These are phyloP conservation scores for Aphelenchoides fujianensis DNA, from an alignment of 1,140 invertebrate species.

Conservation along the genomic window DNA sequence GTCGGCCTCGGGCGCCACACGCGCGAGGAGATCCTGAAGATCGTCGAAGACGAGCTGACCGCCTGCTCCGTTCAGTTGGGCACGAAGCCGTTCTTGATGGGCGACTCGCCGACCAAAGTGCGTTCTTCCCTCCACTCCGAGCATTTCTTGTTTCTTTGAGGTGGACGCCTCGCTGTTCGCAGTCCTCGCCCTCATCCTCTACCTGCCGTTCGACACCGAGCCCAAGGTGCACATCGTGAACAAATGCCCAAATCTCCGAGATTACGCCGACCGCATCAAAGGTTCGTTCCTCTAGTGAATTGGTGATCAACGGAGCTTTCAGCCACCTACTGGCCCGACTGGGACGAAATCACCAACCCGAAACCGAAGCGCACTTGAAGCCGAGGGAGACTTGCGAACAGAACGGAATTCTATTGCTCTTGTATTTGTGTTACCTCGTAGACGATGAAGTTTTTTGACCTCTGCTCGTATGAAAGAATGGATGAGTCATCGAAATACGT, in stretches of 20 bases:
- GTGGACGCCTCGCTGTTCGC: constrained; percentile 46
- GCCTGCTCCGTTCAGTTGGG: constrained; percentile 81
- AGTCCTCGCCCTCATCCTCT: constrained; percentile 47
- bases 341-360: too few species aligned
- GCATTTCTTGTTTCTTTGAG: too few species aligned
- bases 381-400: too few species aligned
- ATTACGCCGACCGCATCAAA: constrained; percentile 42
- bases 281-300: not conserved
- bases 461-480: too few species aligned
- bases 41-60: constrained; percentile 82
- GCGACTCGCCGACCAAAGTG: constrained; percentile 76
- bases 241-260: constrained; percentile 36
- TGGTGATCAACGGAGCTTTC: not conserved
- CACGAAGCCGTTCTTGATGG: constrained; percentile 88
- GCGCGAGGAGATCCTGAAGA: constrained; percentile 81
- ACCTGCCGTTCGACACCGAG: constrained; percentile 44
- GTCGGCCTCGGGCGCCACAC: constrained; percentile 80
- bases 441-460: too few species aligned
- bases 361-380: too few species aligned
- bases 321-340: constrained; percentile 20
- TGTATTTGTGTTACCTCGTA: too few species aligned
- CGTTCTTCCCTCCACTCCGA: not conserved
- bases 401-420: too few species aligned
- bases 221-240: constrained; percentile 34
- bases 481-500: too few species aligned